Base-by-base conservation (phyloP, 2,797 vertebrate genomes). In the Syndactyla subalaris region DNA sequence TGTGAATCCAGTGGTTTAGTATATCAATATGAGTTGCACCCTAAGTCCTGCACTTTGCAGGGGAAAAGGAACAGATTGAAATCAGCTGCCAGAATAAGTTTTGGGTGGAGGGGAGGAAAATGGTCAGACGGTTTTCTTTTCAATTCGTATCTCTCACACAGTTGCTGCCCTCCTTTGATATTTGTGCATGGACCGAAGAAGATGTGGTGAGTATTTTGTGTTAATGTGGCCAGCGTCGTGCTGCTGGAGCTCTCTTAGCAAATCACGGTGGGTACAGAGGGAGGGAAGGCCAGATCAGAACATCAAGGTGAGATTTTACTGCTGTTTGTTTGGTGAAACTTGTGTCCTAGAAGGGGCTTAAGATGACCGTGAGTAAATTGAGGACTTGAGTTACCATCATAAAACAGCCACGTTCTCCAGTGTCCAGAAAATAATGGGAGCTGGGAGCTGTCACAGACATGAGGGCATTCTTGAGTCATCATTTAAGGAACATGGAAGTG, bases 81-180 rank as follows among this genome's bases (percentile, higher is more conserved):
- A 88, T 61, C 5, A 8, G 38, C 63, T 18, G 23, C 61, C 51
- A 19, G 81, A 75, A 39, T 77, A 88, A 74, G 70, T 65, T 59
- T 61, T 74, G 94, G 89, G 74, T 94, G 71, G 68, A 93, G 84
- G 81, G 77, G 41, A 85, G 48, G 62, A 52, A 75, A 88, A 70
- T 30, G 57, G 80, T 82, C 72, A 81, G 93, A 89, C 10, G 8
- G 79, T 90, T 87, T 95, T 95, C 80, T 93, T 97, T 97, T 95
- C 94, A 97, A 95, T 98, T 97, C 97, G 0, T 98, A 66, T 98
- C 94, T 98, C 94, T 97, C 94, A 94, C 73, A 41, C 98, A 99
- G 99, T 97, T 99, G 98, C 98, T 99, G 97, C 99, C 99, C 92
- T 99, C 98, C 86, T 98, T 99, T 96, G 99, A 99, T 97, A 99